Conservation (phyloP, 2,888 invertebrate species). For the Brachyopa scutellaris region DNA sequence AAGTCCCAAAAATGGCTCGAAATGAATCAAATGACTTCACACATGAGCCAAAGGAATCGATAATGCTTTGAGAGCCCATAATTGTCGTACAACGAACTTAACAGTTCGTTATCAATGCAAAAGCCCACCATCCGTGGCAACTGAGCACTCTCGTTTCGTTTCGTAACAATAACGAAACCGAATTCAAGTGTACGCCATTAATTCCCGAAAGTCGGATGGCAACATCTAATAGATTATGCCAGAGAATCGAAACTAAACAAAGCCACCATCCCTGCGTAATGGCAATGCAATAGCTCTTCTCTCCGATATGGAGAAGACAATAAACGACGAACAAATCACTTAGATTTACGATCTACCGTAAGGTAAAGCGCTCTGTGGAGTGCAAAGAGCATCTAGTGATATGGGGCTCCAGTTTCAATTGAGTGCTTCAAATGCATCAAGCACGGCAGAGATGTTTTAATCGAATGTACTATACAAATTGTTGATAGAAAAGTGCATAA, state of each 20-base stretch:
- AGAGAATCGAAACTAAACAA: conserved; percentile 57
- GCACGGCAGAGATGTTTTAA: neutral
- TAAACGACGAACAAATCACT: conserved; percentile 66
- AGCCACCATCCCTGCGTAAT: conserved; percentile 44
- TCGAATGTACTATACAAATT: neutral
- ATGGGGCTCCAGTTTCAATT: conserved; percentile 31
- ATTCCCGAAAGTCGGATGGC: conserved; percentile 50
- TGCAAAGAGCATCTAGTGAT: conserved; percentile 16
- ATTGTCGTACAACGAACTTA: conserved; percentile 19
- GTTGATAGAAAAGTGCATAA: neutral
- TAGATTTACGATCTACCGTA: conserved; percentile 56
- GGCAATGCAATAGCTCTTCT: conserved; percentile 39
- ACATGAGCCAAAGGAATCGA: conserved; percentile 30
- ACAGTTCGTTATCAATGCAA: neutral
- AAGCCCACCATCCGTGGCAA: conserved; percentile 20
- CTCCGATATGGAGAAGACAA: conserved; percentile 48
- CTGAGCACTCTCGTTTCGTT: neutral
- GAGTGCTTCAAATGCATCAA: conserved; percentile 1
- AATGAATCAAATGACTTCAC: conserved; percentile 40
- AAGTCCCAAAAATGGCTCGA: conserved; percentile 21
- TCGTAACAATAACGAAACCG: conserved; percentile 30
- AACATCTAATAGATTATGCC: conserved; percentile 67
- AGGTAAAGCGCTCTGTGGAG: neutral
- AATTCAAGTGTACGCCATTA: conserved; percentile 42
- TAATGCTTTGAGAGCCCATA: conserved; percentile 44